Evolutionary conservation across 2,888 invertebrate genomes (phyloP), one percentile per base, ranked within the genome.

Genomic region (Andrena bucephala): DNA sequence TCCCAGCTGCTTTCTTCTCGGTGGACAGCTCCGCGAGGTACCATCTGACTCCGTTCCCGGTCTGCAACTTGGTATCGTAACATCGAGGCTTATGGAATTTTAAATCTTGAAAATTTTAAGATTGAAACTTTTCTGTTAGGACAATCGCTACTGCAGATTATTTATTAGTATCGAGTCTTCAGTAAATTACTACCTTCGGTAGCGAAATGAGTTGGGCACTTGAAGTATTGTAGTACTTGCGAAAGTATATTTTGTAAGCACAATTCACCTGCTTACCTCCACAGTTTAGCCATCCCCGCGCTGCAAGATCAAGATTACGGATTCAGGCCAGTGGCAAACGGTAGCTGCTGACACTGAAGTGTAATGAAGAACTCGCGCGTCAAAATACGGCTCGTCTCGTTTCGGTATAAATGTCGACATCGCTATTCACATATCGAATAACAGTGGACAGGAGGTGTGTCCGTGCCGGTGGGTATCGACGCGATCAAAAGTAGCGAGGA

Each of bases 381-480:
- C 27, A 29, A n/a, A 66, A 59, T 65, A 65, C 65, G 54, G 62
- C 63, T 57, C 54, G 52, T 69, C 65, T 69, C 69, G 36, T 54
- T 57, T 62, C 36, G 50, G 50, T 5, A 27, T 7, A 60, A 67
- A 71, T 68, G 67, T 80, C 69, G 62, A 67, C 73, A 68, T 76
- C 76, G 66, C 24, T 42, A n/a, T 20, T 33, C 65, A 76, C 69
- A 68, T 50, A 16, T 16, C 16, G 71, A 78, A 65, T 65, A 66
- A 65, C 24, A 52, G 27, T 13, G 52, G 75, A 70, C 48, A 78
- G 48, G 52, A 74, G 77, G 73, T 52, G 82, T 69, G 77, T 27
- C 82, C 42, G 31, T 54, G 36, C 33, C 73, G 24, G 52, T 68
- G 29, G 66, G 66, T 54, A 59, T 76, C 71, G 67, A 72, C 31